Evolutionary conservation across 2,888 invertebrate species (phyloP).

Genomic region (Netelia melanura): DNA sequence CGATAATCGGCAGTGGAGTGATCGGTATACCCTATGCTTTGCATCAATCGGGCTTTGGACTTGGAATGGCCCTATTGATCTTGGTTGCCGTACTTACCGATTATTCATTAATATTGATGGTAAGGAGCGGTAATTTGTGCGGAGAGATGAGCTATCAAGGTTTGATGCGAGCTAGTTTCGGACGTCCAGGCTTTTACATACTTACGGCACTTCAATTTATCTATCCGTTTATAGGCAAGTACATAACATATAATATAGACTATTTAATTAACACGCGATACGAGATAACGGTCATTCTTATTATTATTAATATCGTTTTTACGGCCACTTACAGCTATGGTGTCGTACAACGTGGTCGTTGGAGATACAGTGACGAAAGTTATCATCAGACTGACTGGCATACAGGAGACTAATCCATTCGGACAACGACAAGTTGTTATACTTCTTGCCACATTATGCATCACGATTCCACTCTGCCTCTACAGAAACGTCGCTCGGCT

Average conservation of each 20-base stretch:
- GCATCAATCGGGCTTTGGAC: constrained; percentile 92
- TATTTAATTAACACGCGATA: too few relatives aligned
- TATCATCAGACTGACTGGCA: constrained; percentile 89
- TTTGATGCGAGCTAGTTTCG: constrained; percentile 93
- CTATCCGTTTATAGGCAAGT: constrained; percentile 93
- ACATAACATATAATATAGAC: background rate
- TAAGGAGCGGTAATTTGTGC: constrained; percentile 90
- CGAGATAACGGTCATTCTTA: too few relatives aligned
- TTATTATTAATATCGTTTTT: constrained; percentile 8
- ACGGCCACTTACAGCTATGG: constrained; percentile 89
- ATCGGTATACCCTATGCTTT: constrained; percentile 95
- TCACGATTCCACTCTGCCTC: constrained; percentile 92
- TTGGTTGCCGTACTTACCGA: constrained; percentile 92
- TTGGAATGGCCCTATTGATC: constrained; percentile 90
- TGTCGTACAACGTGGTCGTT: constrained; percentile 94
- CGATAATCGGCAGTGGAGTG: constrained; percentile 94
- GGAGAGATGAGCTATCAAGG: constrained; percentile 92
- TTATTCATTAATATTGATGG: constrained; percentile 93
- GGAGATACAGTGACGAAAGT: constrained; percentile 95
- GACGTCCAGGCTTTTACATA: constrained; percentile 91
- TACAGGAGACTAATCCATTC: constrained; percentile 86
- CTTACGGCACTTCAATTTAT: constrained; percentile 92
- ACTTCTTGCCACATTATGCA: constrained; percentile 89
- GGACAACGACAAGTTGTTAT: constrained; percentile 90
- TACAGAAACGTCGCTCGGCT: constrained; percentile 91